Conservation (phyloP, 2,113 vertebrate genomes). For the Rhizomys pruinosus region DNA sequence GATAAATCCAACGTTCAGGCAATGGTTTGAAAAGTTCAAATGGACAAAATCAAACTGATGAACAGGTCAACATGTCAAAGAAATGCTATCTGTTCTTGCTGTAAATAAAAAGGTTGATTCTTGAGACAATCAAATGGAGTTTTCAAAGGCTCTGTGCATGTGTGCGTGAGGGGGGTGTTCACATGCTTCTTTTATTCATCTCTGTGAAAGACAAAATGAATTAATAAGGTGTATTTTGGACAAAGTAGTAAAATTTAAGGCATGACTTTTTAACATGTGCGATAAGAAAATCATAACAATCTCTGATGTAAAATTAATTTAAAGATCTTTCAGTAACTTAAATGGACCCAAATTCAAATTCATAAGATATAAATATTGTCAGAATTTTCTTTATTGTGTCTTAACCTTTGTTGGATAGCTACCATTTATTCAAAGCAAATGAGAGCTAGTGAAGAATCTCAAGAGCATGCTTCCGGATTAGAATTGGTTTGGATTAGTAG, state of each 20-base stretch:
- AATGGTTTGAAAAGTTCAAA: slow-evolving; percentile 55
- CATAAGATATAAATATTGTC: not conserved
- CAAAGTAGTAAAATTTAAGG: slow-evolving; percentile 11
- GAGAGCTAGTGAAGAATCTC: not conserved
- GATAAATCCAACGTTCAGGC: slow-evolving; percentile 45
- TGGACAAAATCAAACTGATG: slow-evolving; percentile 53
- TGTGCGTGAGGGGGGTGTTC: not conserved
- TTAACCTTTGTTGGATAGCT: slow-evolving; percentile 11
- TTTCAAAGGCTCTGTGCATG: not conserved
- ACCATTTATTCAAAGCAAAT: not conserved
- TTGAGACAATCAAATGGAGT: slow-evolving; percentile 9
- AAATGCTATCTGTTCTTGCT: slow-evolving; percentile 35
- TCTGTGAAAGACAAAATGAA: not conserved
- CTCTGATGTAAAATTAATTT: slow-evolving; percentile 17
- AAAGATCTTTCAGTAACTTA: not conserved
- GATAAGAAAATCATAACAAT: slow-evolving; percentile 34
- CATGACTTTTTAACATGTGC: not conserved
- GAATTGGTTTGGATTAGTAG: not conserved
- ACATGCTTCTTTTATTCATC: not conserved
- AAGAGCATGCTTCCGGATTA: not conserved
- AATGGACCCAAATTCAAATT: slow-evolving; percentile 40
- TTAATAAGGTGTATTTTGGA: not conserved
- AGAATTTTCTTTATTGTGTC: not conserved
- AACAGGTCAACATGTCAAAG: slow-evolving; percentile 51
- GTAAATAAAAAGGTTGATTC: slow-evolving; percentile 55